Evolutionary conservation across 2,113 vertebrate species (phyloP).

Genomic region (Smithornis capensis): DNA sequence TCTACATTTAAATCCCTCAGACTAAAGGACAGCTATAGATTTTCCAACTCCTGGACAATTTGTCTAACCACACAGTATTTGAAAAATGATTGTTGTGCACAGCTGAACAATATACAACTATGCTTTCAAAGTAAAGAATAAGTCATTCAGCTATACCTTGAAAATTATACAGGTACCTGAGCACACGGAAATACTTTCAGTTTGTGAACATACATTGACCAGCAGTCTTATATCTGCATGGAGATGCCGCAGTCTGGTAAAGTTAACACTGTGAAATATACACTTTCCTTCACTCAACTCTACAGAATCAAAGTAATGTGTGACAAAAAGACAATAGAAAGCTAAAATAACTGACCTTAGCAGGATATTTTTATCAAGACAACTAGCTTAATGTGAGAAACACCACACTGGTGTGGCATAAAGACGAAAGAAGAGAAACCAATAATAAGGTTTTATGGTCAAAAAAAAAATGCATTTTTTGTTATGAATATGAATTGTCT

Average conservation of each 20-base stretch:
- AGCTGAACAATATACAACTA: background rate
- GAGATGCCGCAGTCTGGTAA: background rate
- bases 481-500: background rate
- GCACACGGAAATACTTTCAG: background rate
- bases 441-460: background rate
- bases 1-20: fast-evolving
- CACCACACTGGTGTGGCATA: background rate
- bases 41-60: background rate
- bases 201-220: background rate
- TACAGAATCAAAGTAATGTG: background rate
- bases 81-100: background rate
- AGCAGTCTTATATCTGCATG: background rate
- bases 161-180: background rate
- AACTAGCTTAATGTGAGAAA: background rate
- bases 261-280: background rate
- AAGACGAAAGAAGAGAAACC: background rate
- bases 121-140: background rate
- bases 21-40: background rate
- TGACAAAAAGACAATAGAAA: background rate
- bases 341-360: background rate
- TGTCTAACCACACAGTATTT: background rate
- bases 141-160: background rate
- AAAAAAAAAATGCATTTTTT: too few species aligned
- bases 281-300: background rate
- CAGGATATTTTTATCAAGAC: background rate